Percentiles rank a stretch among this genome's conserved stretches.
phyloP scores from a whole-genome alignment of 2,113 vertebrate genomes.

The Lathamus discolor region DNA sequence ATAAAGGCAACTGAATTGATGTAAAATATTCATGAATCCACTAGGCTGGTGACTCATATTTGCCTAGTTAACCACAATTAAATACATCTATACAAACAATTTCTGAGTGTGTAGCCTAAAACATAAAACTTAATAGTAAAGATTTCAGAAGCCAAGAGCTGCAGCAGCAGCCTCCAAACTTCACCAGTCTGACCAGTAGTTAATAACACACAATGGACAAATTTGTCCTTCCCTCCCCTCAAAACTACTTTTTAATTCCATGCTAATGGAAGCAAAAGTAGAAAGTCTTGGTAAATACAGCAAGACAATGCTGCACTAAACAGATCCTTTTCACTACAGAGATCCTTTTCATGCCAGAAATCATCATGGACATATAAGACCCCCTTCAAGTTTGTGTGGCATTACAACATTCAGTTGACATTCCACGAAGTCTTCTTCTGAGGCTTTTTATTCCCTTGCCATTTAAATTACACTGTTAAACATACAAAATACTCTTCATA shows the following conservation, averaged over 20 bases:
- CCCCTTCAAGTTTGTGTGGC: not conserved
- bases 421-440: not conserved
- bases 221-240: not conserved
- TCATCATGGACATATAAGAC: not conserved
- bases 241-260: not conserved
- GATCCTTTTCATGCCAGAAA: not conserved
- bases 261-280: not conserved
- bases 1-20: not conserved
- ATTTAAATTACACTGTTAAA: not conserved
- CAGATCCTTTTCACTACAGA: not conserved
- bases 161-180: not conserved
- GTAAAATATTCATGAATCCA: not conserved
- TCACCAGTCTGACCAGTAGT: not conserved
- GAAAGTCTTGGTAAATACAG: not conserved
- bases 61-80: not conserved
- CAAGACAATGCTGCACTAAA: not conserved
- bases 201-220: not conserved
- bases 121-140: not conserved
- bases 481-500: not conserved
- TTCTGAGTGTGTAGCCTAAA: not conserved
- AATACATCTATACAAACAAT: not conserved
- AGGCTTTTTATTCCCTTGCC: not conserved
- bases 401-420: not conserved
- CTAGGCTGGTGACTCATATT: not conserved
- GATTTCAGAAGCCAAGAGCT: not conserved